Conservation (phyloP, 2,797 vertebrate genomes). For the Sebastes oblongus region DNA sequence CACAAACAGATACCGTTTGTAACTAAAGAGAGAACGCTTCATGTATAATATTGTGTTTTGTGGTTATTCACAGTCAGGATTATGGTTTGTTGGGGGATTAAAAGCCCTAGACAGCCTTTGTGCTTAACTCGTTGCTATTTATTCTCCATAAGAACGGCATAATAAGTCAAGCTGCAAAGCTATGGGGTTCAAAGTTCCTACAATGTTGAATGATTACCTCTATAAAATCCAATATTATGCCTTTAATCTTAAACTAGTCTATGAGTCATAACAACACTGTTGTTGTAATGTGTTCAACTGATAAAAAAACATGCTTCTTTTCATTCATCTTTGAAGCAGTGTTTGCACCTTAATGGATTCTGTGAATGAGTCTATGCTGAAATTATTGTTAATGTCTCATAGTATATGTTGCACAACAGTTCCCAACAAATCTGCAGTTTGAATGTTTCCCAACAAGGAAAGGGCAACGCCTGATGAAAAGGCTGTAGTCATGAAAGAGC, state of each 20-base stretch:
- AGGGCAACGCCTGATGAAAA: slow-evolving; percentile 57
- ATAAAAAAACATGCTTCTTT: neutral
- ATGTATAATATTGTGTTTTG: neutral
- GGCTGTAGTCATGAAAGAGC: slow-evolving; percentile 51
- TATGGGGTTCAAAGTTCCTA: neutral
- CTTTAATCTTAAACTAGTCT: neutral
- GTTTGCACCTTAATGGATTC: neutral
- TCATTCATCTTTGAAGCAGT: neutral
- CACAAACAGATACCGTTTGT: neutral
- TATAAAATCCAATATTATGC: neutral
- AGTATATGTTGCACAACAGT: neutral
- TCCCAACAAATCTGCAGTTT: neutral
- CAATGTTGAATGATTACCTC: slow-evolving; percentile 7
- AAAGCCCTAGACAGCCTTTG: neutral
- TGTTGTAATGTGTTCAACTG: too few species aligned
- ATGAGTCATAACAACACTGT: neutral
- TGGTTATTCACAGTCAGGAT: neutral
- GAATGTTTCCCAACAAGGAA: slow-evolving; percentile 24
- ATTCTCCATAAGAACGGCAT: neutral
- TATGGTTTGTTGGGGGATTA: neutral
- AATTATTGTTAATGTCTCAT: neutral
- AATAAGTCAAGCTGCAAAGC: neutral
- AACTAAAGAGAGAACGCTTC: neutral
- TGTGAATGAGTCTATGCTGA: neutral
- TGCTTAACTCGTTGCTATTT: neutral